phyloP scores from a whole-genome alignment of 2,797 vertebrate species.

The Scleropages formosus region DNA sequence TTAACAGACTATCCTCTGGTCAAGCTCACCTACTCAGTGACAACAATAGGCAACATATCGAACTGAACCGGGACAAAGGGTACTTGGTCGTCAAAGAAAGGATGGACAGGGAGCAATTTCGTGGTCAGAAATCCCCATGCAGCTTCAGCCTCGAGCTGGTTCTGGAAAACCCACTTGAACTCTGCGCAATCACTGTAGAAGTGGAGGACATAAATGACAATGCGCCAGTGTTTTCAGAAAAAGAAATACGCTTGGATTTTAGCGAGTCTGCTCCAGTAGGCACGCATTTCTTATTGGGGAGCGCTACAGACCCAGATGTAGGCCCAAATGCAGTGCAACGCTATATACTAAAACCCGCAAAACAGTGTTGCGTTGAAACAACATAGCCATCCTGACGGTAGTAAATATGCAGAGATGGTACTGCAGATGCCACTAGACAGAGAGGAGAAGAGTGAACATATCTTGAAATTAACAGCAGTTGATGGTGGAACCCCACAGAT shows the following conservation, averaged over 20 bases:
- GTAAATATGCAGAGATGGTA: slow-evolving; percentile 16
- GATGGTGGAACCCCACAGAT: slow-evolving; percentile 15
- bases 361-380: slow-evolving; percentile 19
- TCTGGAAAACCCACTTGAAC: slow-evolving; percentile 31
- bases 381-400: slow-evolving; percentile 12
- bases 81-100: slow-evolving; percentile 2
- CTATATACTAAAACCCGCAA: slow-evolving; percentile 13
- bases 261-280: background rate
- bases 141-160: slow-evolving; percentile 16
- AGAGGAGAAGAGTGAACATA: slow-evolving; percentile 45
- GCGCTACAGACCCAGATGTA: slow-evolving; percentile 27
- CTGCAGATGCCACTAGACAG: slow-evolving; percentile 60
- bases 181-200: slow-evolving; percentile 15
- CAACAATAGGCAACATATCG: background rate
- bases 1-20: slow-evolving; percentile 34
- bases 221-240: slow-evolving; percentile 16
- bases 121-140: slow-evolving; percentile 3
- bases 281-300: slow-evolving; percentile 12
- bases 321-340: slow-evolving; percentile 28
- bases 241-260: slow-evolving; percentile 28
- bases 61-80: slow-evolving; percentile 15
- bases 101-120: slow-evolving; percentile 32
- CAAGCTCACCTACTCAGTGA: slow-evolving; percentile 38
- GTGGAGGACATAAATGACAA: slow-evolving; percentile 36
- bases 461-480: background rate